A percentile compares a stretch with the other conserved stretches of the same genome.
These are phyloP conservation scores for Drosophila maculinotata DNA, from an alignment of 2,888 invertebrate species.

Conservation along the genomic window DNA sequence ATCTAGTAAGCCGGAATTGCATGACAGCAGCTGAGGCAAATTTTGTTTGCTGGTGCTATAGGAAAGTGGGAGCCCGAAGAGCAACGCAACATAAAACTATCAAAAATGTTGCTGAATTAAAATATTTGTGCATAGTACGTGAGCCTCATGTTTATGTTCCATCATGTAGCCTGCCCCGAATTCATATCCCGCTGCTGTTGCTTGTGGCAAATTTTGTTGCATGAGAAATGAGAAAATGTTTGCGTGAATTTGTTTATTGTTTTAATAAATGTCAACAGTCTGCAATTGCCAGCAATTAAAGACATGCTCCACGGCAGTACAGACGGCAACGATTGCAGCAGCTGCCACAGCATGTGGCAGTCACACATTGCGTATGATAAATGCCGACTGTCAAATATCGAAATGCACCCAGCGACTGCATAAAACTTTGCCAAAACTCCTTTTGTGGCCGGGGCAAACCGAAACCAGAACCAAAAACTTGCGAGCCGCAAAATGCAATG, in stretches of 20 bases:
- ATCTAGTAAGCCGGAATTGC: slow-evolving; percentile 14
- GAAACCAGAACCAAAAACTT: slow-evolving; percentile 35
- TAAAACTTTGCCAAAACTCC: slow-evolving; percentile 38
- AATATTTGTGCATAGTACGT: slow-evolving; percentile 75
- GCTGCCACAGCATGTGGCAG: slow-evolving; percentile 28
- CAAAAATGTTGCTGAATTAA: slow-evolving; percentile 69
- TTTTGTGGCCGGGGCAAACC: slow-evolving; percentile 39
- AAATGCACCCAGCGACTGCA: slow-evolving; percentile 43
- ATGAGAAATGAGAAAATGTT: slow-evolving; percentile 10
- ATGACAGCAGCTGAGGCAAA: slow-evolving; percentile 38
- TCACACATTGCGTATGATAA: slow-evolving; percentile 61
- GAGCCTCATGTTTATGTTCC: slow-evolving; percentile 58
- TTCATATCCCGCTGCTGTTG: background rate
- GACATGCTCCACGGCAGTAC: slow-evolving; percentile 31
- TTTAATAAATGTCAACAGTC: slow-evolving; percentile 77
- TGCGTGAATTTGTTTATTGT: slow-evolving; percentile 71
- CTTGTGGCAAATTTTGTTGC: slow-evolving; percentile 30
- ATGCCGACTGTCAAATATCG: slow-evolving; percentile 57
- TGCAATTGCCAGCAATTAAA: slow-evolving; percentile 65
- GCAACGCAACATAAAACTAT: slow-evolving; percentile 65
- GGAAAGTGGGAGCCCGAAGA: background rate
- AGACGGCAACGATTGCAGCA: slow-evolving; percentile 19
- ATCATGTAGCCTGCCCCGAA: slow-evolving; percentile 11
- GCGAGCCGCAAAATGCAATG: slow-evolving; percentile 64
- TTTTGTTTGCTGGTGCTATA: background rate